Evolutionary conservation across 2,797 vertebrate species (phyloP), one percentile per base, ranked within the genome.

Genomic region (Remorina albescens): DNA sequence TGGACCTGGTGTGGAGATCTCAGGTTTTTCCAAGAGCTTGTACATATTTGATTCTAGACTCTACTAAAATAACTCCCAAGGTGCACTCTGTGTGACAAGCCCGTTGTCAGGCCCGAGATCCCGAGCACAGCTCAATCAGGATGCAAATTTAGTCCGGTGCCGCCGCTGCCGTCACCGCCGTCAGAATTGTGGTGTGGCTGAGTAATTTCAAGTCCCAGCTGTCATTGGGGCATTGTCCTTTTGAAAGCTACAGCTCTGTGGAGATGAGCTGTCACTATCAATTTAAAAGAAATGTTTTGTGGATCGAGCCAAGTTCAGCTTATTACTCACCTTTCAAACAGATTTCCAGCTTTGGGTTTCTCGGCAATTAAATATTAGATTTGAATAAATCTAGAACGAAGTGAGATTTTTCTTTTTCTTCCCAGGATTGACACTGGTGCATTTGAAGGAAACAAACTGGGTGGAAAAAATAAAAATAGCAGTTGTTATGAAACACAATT

Each of bases 91-190:
- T 10, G 7, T 74, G 73, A 70, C 67, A 37, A 37, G 46, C 19
- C 36, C 1, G 28, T 42, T 64, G 65, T 50, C 70, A n/a, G 5
- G 5, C 5, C 41, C 7, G 42, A 76, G 71, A 67, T 60, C 63
- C 63, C 21, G 7, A 46, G 67, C 67, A 26, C 76, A 42, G 71
- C 71, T 72, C 70, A 36, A 53, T 74, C 62, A 62, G 81, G 80
- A 79, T 71, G 82, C 76, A 73, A 82, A 90, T 88, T 68, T 5
- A 53, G 77, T 57, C 36, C 0, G 64, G n/a, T 57, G 36, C 12
- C 16, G 9, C 23, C 55, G 1, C 47, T 7, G 59, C 32, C 47
- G 36, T 9, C 16, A 8, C 23, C 55, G 1, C 47, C 8, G 59
- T 36, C 47, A 19, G 42, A 15, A 21, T 4, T 34, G 57, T 73